Evolutionary conservation across 2,113 vertebrate genomes (phyloP).

Genomic region (Oncorhynchus gorbuscha): DNA sequence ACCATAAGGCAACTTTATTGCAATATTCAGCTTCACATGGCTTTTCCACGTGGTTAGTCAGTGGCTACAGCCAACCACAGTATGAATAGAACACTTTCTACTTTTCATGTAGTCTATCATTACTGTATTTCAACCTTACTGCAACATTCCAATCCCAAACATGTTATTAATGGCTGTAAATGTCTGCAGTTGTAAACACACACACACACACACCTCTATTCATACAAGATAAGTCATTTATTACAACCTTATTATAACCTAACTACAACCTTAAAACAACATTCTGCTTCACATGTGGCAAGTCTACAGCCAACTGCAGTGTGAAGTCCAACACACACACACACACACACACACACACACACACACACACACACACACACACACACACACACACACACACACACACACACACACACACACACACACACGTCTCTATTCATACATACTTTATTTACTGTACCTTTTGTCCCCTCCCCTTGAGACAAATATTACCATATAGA

Average conservation of each 20-base stretch:
- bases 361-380: background rate
- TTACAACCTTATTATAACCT: too few species aligned
- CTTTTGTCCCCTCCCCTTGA: conserved; percentile 20
- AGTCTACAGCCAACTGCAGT: background rate
- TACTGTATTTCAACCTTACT: conserved; percentile 15
- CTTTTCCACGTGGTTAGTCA: too few species aligned
- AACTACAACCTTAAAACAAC: too few species aligned
- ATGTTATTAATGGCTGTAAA: background rate
- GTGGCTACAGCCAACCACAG: background rate
- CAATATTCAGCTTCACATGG: background rate
- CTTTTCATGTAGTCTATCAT: background rate
- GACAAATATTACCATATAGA: conserved; percentile 24
- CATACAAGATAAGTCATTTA: conserved; percentile 12
- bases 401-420: background rate
- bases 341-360: background rate
- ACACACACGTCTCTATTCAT: background rate
- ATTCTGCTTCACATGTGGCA: too few species aligned
- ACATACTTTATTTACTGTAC: conserved; percentile 38
- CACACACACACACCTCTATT: conserved; percentile 27
- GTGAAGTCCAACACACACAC: background rate
- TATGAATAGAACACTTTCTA: background rate
- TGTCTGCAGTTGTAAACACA: background rate
- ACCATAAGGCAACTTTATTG: background rate
- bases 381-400: background rate
- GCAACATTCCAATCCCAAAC: background rate